Evolutionary conservation across 2,113 vertebrate genomes (phyloP).

Genomic region (Brachyhypopomus occidentalis): DNA sequence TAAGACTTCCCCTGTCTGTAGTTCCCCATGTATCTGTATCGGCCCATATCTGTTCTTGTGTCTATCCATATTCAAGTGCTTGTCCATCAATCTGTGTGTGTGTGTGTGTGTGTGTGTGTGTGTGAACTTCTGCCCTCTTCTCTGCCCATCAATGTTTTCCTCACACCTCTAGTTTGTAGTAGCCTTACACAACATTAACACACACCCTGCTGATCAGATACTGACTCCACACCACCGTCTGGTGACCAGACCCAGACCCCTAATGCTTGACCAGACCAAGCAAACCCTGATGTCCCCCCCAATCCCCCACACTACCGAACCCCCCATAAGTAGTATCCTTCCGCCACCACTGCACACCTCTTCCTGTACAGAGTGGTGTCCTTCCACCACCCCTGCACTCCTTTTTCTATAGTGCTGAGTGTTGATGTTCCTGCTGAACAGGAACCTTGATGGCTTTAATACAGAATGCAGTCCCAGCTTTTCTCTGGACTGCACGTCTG

Average conservation of each 20-base stretch:
- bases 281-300: too few species aligned
- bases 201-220: neutral
- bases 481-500: neutral
- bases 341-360: neutral
- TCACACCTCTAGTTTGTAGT: neutral
- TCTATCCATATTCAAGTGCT: neutral
- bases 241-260: too few species aligned
- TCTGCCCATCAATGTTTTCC: neutral
- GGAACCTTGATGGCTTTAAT: neutral
- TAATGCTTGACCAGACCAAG: too few species aligned
- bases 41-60: neutral
- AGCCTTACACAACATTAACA: neutral
- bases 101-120: slow-evolving; percentile 12
- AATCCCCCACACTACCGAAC: too few species aligned
- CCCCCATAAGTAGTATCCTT: too few species aligned
- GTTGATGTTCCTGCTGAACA: neutral
- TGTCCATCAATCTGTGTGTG: slow-evolving; percentile 16
- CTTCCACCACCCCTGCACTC: too few species aligned
- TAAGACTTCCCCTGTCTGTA: too few species aligned
- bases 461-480: neutral
- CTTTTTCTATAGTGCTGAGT: slow-evolving; percentile 11
- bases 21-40: too few species aligned
- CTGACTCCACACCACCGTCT: too few species aligned
- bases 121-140: neutral
- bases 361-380: neutral